Evolutionary conservation across 2,888 invertebrate species (phyloP).

Genomic region (Chrysodeixis includens): DNA sequence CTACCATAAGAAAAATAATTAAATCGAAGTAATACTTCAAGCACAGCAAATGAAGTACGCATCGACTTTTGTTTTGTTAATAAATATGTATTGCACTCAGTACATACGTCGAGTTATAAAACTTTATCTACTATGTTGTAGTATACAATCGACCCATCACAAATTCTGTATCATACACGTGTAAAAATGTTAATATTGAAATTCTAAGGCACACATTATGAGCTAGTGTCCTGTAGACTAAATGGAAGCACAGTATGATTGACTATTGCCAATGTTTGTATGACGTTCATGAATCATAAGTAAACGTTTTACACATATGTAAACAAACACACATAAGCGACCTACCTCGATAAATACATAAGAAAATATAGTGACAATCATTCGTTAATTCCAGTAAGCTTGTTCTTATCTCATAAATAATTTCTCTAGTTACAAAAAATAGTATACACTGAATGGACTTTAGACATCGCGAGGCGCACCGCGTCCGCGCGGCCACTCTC

Average conservation of each 20-base stretch:
- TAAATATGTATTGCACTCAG: conserved; percentile 85
- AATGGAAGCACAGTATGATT: conserved; percentile 70
- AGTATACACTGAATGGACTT: conserved; percentile 84
- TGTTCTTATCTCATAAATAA: conserved; percentile 89
- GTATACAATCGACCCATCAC: conserved; percentile 42
- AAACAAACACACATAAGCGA: conserved; percentile 87
- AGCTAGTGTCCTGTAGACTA: conserved; percentile 70
- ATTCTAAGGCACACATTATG: conserved; percentile 80
- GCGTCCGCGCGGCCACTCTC: conserved; percentile 49
- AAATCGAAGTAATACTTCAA: conserved; percentile 54
- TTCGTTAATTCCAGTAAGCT: conserved; percentile 83
- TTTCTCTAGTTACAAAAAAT: conserved; percentile 88
- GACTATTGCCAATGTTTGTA: conserved; percentile 54
- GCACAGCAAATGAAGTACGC: conserved; percentile 51
- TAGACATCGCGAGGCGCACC: conserved; percentile 53
- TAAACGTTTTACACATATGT: conserved; percentile 79
- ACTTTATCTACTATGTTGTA: conserved; percentile 55
- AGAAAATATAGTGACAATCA: conserved; percentile 86
- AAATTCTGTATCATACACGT: conserved; percentile 56
- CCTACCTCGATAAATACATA: conserved; percentile 88
- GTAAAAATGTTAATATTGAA: conserved; percentile 66
- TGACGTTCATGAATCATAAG: conserved; percentile 69
- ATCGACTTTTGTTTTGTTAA: conserved; percentile 65
- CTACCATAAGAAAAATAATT: conserved; percentile 47
- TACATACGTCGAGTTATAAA: conserved; percentile 64